Conservation (phyloP, 1,140 invertebrate species). For the Zophobas atratus region DNA sequence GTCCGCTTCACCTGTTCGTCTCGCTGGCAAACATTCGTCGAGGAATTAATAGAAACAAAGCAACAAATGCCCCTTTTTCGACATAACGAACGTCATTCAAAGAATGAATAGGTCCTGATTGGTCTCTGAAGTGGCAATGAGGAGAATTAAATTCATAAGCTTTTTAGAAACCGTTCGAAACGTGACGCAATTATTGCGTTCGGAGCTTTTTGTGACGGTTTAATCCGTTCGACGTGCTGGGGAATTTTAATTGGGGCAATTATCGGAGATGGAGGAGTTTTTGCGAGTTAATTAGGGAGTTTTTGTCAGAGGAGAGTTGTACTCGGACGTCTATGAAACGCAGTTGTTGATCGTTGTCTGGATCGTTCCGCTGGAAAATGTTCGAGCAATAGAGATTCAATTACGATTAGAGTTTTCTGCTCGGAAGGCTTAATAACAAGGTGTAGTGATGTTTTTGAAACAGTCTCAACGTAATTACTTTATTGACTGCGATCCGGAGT, state of each 20-base stretch:
- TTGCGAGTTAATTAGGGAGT: background rate
- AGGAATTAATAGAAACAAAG: slow-evolving; percentile 3
- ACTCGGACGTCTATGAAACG: no score
- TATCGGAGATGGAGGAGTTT: background rate
- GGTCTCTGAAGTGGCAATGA: slow-evolving; percentile 5
- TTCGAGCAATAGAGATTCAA: no score
- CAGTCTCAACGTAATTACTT: no score
- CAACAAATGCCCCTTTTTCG: background rate
- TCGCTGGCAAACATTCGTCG: slow-evolving; percentile 8
- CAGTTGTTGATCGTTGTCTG: no score
- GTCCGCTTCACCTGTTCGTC: slow-evolving; percentile 1
- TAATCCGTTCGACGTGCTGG: slow-evolving; percentile 1
- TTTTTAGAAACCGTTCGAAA: slow-evolving; percentile 29
- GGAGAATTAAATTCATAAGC: slow-evolving; percentile 33
- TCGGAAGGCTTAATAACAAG: no score
- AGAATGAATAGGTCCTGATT: slow-evolving; percentile 22
- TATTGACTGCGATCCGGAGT: no score
- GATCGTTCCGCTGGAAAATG: no score
- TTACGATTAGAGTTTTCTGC: no score
- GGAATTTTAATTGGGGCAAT: slow-evolving; percentile 24
- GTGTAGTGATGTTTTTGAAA: no score
- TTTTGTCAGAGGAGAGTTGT: background rate
- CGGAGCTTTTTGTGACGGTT: background rate
- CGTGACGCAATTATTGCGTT: slow-evolving; percentile 20
- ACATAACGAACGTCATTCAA: slow-evolving; percentile 18